Base-by-base conservation (phyloP, 2,888 invertebrate species). In the Macaria notata region DNA sequence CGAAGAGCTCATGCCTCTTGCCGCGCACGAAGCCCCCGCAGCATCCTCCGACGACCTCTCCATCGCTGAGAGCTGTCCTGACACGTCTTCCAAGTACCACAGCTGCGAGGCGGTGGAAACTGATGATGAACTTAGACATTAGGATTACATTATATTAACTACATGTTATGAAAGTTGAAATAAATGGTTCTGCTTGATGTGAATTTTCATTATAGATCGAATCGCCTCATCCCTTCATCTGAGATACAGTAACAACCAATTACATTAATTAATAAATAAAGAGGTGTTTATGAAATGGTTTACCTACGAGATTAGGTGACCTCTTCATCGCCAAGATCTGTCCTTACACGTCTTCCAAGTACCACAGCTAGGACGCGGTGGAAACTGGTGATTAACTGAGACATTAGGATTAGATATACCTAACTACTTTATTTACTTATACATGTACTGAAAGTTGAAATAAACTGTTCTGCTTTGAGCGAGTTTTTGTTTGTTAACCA, bases 11-110 rank as follows among this genome's bases (percentile, higher is more conserved):
- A 93, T 94, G 74, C 95, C 95, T 0, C 78, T 95, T 9, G 94
- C 94, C 0, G 94, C 94, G 3, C 94, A 89, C 64, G 90, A 91
- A 46, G 89, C 84, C 0, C 88, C 87, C 1, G 84, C 88, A 0
- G 90, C 88, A 1, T 95, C 95, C 0, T 93, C 85, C 4, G 95
- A 95, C 61, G 94, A 95, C 68, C 81, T 95, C 9, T 94, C 94
- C 0, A 92, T 93, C 4, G 94, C 95, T 0, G 95, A 95, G 73
- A 95, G 94, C 71, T 95, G 95, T 91, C 89, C 95, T 29, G 95
- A 95, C 69, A 94, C 94, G 0, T 95, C 95, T 56, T 95, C 95
- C 41, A 95, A 95, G 72, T 95, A 95, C 76, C 95, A 95, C 75
- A 95, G 95, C 75, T 95, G 95, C 70, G 95, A 95, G 81, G 93